Base-by-base conservation (phyloP, 2,797 vertebrate species). In the Myotis vivesi region DNA sequence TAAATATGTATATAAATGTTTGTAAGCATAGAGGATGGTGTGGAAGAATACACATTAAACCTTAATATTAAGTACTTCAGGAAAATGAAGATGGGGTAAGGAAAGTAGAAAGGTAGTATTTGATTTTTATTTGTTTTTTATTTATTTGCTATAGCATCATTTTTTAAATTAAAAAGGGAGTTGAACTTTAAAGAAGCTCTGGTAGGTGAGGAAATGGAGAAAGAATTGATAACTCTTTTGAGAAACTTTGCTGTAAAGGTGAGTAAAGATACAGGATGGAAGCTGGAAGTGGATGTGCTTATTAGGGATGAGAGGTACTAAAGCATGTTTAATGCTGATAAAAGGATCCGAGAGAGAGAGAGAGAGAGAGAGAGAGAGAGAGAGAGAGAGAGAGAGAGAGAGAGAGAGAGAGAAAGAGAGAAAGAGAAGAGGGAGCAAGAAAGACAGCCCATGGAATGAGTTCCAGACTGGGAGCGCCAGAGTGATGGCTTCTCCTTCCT, bases 181-280 rank as follows among this genome's bases (percentile, higher is more conserved):
- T 88, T 94, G 51, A 87, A 87, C 51, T 87, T 53, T 90, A 36
- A 79, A 79, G 57, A 73, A 73, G 15, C 89, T 94, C 62, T 86
- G 25, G 62, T 46, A 94, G 8, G 20, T 76, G 8, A 93, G 11
- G 28, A 84, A 55, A 73, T 93, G 5, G 66, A 62, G 80, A 94
- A 95, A 85, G 80, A 89, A 71, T 73, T 15, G n/a, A 2, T 76
- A 75, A 82, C 41, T 91, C 72, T 95, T 69, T 71, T 85, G 59
- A 91, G 41, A 94, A 87, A 81, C 36, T 87, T 87, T 66, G 13
- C 59, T 69, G 3, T 71, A 36, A 92, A 83, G 23, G 53, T 81
- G 41, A 77, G 36, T 84, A 23, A 83, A 76, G 71, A 87, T 36
- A 73, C 16, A 91, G 36, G 9, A 44, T 41, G 13, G 41, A 91